phyloP scores from a whole-genome alignment of 1,140 invertebrate genomes.

The Euborellia annulipes region DNA sequence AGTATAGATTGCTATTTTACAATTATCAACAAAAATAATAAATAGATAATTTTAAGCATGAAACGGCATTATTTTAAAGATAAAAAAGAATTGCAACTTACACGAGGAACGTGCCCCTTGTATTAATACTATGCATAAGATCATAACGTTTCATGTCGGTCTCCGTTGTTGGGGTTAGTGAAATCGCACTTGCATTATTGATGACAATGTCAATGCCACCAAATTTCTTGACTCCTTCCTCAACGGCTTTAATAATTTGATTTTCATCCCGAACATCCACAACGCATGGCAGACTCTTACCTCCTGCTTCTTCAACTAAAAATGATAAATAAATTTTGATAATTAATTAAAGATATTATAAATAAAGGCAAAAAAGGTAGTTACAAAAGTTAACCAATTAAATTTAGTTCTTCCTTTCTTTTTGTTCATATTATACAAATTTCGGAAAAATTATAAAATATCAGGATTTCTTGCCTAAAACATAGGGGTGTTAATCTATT shows the following conservation, averaged over 20 bases:
- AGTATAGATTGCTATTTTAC: too few relatives aligned
- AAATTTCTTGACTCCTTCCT: slow-evolving; percentile 77
- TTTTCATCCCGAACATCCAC: slow-evolving; percentile 86
- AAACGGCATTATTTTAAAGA: too few relatives aligned
- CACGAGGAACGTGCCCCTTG: slow-evolving; percentile 82
- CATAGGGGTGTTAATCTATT: too few relatives aligned
- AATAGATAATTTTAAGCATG: too few relatives aligned
- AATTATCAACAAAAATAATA: too few relatives aligned
- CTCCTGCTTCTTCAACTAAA: slow-evolving; percentile 79
- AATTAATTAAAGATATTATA: too few relatives aligned
- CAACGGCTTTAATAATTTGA: slow-evolving; percentile 68
- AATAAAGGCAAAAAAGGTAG: too few relatives aligned
- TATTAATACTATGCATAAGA: slow-evolving; percentile 84
- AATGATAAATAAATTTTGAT: slow-evolving; percentile 13
- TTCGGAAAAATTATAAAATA: too few relatives aligned
- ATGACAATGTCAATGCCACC: slow-evolving; percentile 91
- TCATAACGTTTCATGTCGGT: slow-evolving; percentile 95
- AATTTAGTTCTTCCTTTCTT: too few relatives aligned
- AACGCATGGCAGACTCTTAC: slow-evolving; percentile 78
- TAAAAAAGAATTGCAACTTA: slow-evolving; percentile 37
- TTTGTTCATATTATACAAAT: too few relatives aligned
- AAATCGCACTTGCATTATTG: slow-evolving; percentile 96
- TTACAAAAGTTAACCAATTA: too few relatives aligned
- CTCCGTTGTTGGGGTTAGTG: slow-evolving; percentile 63
- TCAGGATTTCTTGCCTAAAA: too few relatives aligned